A percentile compares a stretch with the other conserved stretches of the same genome.
These are phyloP conservation scores for Notolepis coatsorum DNA, from an alignment of 2,797 vertebrate genomes.

Conservation along the genomic window DNA sequence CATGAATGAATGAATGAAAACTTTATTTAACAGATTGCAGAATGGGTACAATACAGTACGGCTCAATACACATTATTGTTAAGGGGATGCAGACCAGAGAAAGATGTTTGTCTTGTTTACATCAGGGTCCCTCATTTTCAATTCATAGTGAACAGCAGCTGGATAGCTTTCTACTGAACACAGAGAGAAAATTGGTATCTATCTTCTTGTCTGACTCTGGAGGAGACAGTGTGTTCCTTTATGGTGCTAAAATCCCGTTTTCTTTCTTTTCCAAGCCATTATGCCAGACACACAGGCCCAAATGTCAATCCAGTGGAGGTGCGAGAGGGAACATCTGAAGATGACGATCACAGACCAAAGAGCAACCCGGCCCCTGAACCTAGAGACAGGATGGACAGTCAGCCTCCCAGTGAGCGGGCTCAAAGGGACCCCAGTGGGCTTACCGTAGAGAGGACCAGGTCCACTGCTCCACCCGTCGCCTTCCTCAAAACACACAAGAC, in stretches of 20 bases:
- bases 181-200: too few species aligned
- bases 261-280: not conserved
- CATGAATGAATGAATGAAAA: too few species aligned
- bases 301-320: constrained; percentile 1
- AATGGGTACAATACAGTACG: too few species aligned
- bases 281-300: constrained; percentile 14
- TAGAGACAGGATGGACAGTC: constrained; percentile 1
- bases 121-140: too few species aligned
- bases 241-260: not conserved
- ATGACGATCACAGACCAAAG: not conserved
- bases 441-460: constrained; percentile 13
- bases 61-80: too few species aligned
- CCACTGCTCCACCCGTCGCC: constrained; percentile 21
- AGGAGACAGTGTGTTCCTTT: not conserved
- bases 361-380: not conserved
- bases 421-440: not conserved
- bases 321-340: not conserved
- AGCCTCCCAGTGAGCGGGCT: not conserved
- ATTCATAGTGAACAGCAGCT: too few species aligned
- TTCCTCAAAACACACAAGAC: constrained; percentile 65
- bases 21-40: too few species aligned
- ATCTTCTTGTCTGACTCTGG: too few species aligned
- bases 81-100: too few species aligned
- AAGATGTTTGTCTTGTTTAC: too few species aligned
- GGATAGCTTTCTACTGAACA: too few species aligned